Percentiles rank a stretch among this genome's conserved stretches.
These are phyloP conservation scores for Drosophila yakuba DNA, from an alignment of 1,140 invertebrate species.

Conservation along the genomic window DNA sequence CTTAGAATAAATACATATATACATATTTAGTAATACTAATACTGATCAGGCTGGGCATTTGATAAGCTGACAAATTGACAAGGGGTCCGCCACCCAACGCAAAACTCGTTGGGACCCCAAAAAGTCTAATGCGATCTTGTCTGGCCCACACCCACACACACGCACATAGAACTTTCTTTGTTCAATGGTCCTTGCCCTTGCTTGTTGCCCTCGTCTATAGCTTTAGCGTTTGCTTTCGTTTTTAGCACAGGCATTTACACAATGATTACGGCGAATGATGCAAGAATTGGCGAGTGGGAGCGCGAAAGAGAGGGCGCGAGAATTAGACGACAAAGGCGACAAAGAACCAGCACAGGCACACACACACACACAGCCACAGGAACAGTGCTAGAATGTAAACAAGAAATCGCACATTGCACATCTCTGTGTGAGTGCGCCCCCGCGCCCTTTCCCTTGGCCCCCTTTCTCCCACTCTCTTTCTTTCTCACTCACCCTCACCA, in stretches of 20 bases:
- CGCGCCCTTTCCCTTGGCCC: constrained; percentile 14
- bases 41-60: constrained; percentile 8
- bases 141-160: constrained; percentile 17
- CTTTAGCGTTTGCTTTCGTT: constrained; percentile 66
- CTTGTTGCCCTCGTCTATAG: constrained; percentile 38
- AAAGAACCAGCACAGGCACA: constrained; percentile 31
- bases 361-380: background rate
- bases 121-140: constrained; percentile 61
- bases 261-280: constrained; percentile 78
- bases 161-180: constrained; percentile 54
- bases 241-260: constrained; percentile 69
- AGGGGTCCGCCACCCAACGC: constrained; percentile 18
- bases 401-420: constrained; percentile 74
- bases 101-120: constrained; percentile 20
- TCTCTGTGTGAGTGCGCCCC: constrained; percentile 25
- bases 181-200: constrained; percentile 74
- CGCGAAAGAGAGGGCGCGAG: constrained; percentile 12
- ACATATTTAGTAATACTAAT: constrained; percentile 9
- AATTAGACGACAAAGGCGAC: constrained; percentile 58
- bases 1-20: background rate
- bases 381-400: constrained; percentile 57
- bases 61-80: constrained; percentile 7
- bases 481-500: constrained; percentile 57
- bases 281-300: constrained; percentile 64
- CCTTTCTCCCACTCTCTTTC: background rate